phyloP scores from a whole-genome alignment of 2,888 invertebrate genomes.

The Corythucha ciliata region DNA sequence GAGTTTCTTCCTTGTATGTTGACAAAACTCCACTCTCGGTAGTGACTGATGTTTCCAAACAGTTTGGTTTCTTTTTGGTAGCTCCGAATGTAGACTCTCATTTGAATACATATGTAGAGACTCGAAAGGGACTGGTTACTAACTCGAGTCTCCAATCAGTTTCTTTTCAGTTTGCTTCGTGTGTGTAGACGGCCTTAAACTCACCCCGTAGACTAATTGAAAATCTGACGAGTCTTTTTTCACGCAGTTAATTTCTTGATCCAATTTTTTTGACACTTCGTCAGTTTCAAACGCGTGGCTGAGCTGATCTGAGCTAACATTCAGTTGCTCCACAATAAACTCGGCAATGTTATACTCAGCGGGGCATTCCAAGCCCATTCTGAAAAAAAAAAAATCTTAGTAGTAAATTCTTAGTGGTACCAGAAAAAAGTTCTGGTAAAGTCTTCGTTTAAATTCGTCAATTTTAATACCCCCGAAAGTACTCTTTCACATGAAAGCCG shows the following conservation, averaged over 20 bases:
- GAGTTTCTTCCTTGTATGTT: no score
- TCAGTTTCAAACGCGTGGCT: constrained; percentile 21
- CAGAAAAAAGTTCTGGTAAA: neutral
- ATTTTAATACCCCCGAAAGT: constrained; percentile 55
- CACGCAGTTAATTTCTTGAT: constrained; percentile 21
- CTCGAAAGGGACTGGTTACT: no score
- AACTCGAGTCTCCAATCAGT: no score
- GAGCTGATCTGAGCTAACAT: constrained; percentile 22
- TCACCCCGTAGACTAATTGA: constrained; percentile 25
- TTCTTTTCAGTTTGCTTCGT: no score
- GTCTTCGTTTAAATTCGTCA: neutral
- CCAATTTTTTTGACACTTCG: constrained; percentile 10
- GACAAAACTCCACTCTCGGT: no score
- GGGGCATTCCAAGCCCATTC: constrained; percentile 49
- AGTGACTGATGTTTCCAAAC: no score
- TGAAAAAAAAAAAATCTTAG: no score
- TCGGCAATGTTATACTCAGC: constrained; percentile 78
- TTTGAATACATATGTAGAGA: no score
- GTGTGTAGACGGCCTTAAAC: no score
- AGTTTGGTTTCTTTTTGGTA: no score
- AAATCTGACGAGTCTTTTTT: constrained; percentile 13
- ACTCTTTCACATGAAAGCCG: constrained; percentile 53
- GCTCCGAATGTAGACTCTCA: no score
- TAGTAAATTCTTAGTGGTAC: neutral
- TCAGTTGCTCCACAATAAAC: constrained; percentile 60